Conservation (phyloP, 2,797 vertebrate species). For the Salarias fasciatus region DNA sequence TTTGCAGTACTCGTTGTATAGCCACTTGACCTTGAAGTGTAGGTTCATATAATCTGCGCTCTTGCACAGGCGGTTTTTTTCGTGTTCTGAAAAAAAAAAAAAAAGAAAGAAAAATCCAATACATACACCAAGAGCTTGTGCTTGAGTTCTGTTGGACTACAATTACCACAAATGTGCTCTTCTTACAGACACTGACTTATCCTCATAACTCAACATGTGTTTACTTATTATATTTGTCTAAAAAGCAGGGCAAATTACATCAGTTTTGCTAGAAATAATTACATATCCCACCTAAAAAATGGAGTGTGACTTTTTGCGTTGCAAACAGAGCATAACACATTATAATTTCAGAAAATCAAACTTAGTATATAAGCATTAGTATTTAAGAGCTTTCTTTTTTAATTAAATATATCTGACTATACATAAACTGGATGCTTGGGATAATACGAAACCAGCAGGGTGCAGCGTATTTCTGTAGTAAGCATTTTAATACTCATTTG, state of each 20-base stretch:
- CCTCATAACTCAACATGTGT: no score
- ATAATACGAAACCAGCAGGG: not conserved
- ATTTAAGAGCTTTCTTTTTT: no score
- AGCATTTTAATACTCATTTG: not conserved
- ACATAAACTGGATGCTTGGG: no score
- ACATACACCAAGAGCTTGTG: conserved; percentile 1
- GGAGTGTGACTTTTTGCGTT: no score
- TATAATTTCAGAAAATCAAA: not conserved
- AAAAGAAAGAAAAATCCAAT: not conserved
- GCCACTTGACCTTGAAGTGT: conserved; percentile 99
- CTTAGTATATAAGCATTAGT: not conserved
- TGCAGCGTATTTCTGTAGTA: not conserved
- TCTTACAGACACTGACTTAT: not conserved
- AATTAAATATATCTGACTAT: no score
- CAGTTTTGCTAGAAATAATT: no score
- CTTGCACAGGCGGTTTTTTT: conserved; percentile 97
- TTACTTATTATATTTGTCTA: not conserved
- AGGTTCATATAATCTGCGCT: conserved; percentile 99
- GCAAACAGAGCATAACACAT: not conserved
- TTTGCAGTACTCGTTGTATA: conserved; percentile 98
- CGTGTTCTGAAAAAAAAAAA: conserved; percentile 86
- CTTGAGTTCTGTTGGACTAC: not conserved
- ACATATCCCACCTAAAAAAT: no score
- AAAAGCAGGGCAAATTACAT: no score
- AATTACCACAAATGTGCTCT: not conserved